A percentile compares a stretch with the other conserved stretches of the same genome.
Evolutionary conservation across 2,888 invertebrate genomes (phyloP).

Genomic region (Xestia c-nigrum): DNA sequence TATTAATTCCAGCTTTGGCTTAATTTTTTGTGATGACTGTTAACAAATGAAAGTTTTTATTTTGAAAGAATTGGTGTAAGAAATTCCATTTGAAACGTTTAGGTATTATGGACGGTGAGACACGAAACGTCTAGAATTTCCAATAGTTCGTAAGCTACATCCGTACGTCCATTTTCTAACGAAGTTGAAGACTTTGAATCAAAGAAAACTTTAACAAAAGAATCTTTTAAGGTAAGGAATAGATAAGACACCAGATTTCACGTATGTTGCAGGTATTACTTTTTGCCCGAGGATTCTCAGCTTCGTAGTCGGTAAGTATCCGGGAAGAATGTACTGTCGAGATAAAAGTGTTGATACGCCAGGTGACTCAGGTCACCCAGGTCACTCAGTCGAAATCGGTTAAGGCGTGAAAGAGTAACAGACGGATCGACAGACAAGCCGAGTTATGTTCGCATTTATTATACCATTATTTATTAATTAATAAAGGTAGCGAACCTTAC

Average conservation of each 20-base stretch:
- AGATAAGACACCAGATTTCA: neutral
- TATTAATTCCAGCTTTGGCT: neutral
- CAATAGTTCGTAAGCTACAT: slow-evolving; percentile 18
- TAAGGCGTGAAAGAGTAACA: neutral
- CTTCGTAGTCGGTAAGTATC: neutral
- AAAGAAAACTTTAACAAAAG: slow-evolving; percentile 27
- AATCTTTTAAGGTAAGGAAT: slow-evolving; percentile 15
- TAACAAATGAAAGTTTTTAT: neutral
- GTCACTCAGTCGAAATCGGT: neutral
- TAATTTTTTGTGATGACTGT: neutral
- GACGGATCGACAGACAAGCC: neutral
- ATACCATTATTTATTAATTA: neutral
- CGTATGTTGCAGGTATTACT: neutral
- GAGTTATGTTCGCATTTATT: neutral
- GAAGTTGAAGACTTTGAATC: slow-evolving; percentile 8
- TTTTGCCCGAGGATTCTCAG: neutral
- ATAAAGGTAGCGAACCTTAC: neutral
- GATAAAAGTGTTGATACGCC: neutral
- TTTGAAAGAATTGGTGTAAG: neutral
- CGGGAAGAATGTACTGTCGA: neutral
- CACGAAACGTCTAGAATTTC: slow-evolving; percentile 17
- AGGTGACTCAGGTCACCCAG: neutral
- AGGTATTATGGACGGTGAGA: neutral
- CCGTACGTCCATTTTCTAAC: slow-evolving; percentile 20
- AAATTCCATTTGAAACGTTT: neutral